Base-by-base conservation (phyloP, 2,888 invertebrate species). In the Congeria kusceri region DNA sequence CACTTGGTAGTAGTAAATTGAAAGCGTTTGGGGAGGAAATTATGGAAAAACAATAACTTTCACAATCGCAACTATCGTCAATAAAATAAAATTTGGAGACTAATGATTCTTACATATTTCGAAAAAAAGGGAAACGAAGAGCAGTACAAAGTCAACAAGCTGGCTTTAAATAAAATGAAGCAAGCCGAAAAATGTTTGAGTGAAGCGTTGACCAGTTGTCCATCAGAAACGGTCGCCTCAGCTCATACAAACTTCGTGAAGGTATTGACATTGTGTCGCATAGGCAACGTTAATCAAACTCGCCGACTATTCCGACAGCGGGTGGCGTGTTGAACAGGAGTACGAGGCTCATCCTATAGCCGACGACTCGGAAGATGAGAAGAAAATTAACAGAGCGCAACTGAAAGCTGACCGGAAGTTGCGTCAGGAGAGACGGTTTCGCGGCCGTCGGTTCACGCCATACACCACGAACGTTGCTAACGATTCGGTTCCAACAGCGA, bases 341-440 rank as follows among this genome's bases (percentile, higher is more conserved):
- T 65, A 72, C 47, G 72, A 72, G 27, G 13, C 64, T 3, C 62
- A 73, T 47, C 72, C 72, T 18, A 29, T 73, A 15, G 66, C 73
- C 3, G 73, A 73, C 5, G 66, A 66, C 25, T 73, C 73, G 0
- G 66, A 73, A 23, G 66, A 66, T 44, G 73, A 66, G 47, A 66
- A 66, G 62, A 65, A 65, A 46, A 67, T 56, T 7, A 39, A 58
- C 44, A n/a, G 58, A 11, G 58, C 58, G 2, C 67, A 67, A 27
- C n/a, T 65, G 3, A 58, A 65, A 32, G 66, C 73, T 0, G 44
- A 29, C n/a, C 32, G 56, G 9, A 73, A 66, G 61, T 59, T 39
- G 7, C 29, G 29, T 7, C 62, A 28, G 7, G 72, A 59, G 11
- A 65, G 15, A 25, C 53, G 39, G 3, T 20, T 27, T n/a, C 65